A percentile compares a stretch with the other conserved stretches of the same genome.
phyloP scores from a whole-genome alignment of 2,113 vertebrate genomes.

The Sarotherodon lohbergeri region DNA sequence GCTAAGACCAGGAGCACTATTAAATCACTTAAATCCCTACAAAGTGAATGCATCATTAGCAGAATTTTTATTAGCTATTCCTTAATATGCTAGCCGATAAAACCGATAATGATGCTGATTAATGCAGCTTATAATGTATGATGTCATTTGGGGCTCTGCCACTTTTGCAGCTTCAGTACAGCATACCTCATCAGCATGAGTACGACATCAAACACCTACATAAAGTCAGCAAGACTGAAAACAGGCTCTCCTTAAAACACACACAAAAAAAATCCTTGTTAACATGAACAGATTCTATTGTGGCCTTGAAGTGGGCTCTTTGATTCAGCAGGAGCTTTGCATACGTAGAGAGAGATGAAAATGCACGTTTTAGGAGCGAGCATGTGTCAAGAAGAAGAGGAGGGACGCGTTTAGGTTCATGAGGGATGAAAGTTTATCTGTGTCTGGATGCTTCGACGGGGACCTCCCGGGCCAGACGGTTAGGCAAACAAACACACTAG shows the following conservation, averaged over 20 bases:
- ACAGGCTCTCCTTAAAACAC: constrained; percentile 18
- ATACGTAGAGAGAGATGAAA: neutral
- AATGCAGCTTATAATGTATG: neutral
- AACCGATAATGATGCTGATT: constrained; percentile 5
- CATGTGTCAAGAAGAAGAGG: neutral
- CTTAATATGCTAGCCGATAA: neutral
- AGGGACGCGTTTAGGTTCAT: constrained; percentile 40
- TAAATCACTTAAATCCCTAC: neutral
- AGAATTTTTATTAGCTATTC: neutral
- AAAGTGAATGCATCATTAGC: constrained; percentile 3
- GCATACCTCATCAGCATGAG: neutral
- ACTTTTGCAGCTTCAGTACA: neutral
- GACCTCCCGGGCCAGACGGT: constrained; percentile 29
- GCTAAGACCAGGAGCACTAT: neutral
- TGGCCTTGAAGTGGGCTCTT: neutral
- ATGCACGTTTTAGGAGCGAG: neutral
- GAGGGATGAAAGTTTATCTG: constrained; percentile 26
- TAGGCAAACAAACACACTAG: constrained; percentile 41
- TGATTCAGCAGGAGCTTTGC: neutral
- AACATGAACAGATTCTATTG: constrained; percentile 2
- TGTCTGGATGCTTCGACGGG: constrained; percentile 45
- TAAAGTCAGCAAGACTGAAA: constrained; percentile 3
- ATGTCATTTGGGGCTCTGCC: neutral
- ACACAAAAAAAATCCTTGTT: neutral
- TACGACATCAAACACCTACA: neutral